phyloP scores from a whole-genome alignment of 2,113 vertebrate genomes.

The Okapia johnstoni region DNA sequence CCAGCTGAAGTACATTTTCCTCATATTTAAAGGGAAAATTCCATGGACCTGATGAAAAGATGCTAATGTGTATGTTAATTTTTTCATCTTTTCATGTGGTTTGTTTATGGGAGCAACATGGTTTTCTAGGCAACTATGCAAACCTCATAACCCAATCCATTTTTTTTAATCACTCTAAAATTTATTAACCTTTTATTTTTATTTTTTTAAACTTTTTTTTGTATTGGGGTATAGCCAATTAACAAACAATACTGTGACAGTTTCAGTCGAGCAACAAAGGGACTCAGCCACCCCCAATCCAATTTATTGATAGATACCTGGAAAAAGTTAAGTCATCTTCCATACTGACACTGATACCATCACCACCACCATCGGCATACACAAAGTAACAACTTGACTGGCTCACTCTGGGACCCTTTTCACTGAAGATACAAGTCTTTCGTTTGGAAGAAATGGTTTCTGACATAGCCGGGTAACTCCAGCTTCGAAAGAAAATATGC shows the following conservation, averaged over 20 bases:
- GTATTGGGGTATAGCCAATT: not conserved
- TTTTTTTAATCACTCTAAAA: not conserved
- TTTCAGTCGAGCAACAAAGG: not conserved
- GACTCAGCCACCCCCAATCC: not conserved
- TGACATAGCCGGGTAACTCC: conserved; percentile 52
- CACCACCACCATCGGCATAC: not conserved
- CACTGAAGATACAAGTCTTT: not conserved
- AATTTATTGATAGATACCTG: not conserved
- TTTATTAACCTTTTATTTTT: not conserved
- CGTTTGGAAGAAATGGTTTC: conserved; percentile 65
- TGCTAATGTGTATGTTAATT: not conserved
- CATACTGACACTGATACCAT: not conserved
- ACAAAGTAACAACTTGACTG: not conserved
- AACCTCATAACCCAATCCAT: not conserved
- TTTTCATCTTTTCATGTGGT: not conserved
- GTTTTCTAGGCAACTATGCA: not conserved
- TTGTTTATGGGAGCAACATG: not conserved
- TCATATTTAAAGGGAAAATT: not conserved
- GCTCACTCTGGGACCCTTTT: not conserved
- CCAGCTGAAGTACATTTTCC: not conserved
- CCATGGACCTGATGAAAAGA: not conserved
- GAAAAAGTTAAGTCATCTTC: not conserved
- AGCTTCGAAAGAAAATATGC: conserved; percentile 71
- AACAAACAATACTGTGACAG: not conserved
- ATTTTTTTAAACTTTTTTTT: not conserved